Base-by-base conservation (phyloP, 2,888 invertebrate species). In the Homarus gammarus region DNA sequence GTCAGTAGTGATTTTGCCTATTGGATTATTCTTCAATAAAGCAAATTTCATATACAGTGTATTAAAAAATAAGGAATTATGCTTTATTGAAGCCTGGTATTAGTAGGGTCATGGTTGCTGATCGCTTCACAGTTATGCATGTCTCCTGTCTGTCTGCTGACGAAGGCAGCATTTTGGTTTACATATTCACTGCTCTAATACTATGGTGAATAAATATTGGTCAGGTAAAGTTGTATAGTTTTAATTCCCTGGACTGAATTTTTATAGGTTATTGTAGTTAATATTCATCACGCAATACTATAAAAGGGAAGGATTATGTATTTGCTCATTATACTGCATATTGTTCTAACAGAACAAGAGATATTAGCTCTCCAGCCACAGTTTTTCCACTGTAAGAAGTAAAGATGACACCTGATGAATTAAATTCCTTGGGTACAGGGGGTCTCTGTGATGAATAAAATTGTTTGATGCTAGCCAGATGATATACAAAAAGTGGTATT, bases 191-290 rank as follows among this genome's bases (percentile, higher is more conserved):
- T 87, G 83, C 87, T 87, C 87, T 87, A 87, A 83, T 87, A 87
- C 72, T 87, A 87, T 83, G 87, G 81, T 87, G 87, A 87, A 87
- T 87, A 87, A 87, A 87, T 75, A 81, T 87, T 87, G 87, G 83
- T 87, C 87, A 87, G 87, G 82, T 87, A 77, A 77, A 31, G 27
- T 51, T 73, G 36, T 36, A 33, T 56, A 8, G 22, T 18, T 51
- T 40, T 36, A 51, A 75, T 36, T 27, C 33, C 51, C 73, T 44
- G 12, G 70, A 38, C 27, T 27, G 22, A 3, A 36, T 38, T 44
- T 38, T 2, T 15, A 18, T 70, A 70, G n/a, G n/a, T n/a, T n/a
- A n/a, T 61, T n/a, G 1, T 64, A 64, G 33, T 49, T n/a, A 31
- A 64, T 64, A 56, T 82, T 64, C 64, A 82, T 82, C 0, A 10